phyloP scores from a whole-genome alignment of 2,888 invertebrate genomes.

The Philereme transversata region DNA sequence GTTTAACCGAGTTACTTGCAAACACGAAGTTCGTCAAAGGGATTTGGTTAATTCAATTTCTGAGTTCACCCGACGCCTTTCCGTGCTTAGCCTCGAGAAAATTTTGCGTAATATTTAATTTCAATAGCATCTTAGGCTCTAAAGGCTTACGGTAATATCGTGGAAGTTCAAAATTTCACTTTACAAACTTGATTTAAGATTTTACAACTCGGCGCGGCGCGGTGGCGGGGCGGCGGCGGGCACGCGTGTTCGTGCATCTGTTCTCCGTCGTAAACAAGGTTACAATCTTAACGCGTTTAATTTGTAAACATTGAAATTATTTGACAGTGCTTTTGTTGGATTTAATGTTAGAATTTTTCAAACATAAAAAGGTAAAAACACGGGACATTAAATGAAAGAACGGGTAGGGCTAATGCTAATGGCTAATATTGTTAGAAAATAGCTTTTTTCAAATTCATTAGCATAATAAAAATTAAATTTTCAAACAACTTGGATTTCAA shows the following conservation, averaged over 20 bases:
- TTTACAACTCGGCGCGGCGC: conserved; percentile 38
- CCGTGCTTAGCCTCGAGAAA: conserved; percentile 61
- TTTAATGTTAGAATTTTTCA: conserved; percentile 3
- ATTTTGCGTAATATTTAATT: conserved; percentile 69
- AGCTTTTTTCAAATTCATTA: too few relatives aligned
- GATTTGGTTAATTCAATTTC: conserved; percentile 73
- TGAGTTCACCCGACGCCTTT: conserved; percentile 65
- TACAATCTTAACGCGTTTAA: conserved; percentile 26
- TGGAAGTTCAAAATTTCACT: conserved; percentile 47
- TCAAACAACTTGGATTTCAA: too few relatives aligned
- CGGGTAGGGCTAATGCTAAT: too few relatives aligned
- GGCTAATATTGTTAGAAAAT: too few relatives aligned
- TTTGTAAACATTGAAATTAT: conserved; percentile 21
- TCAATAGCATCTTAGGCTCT: conserved; percentile 62
- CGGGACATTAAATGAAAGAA: too few relatives aligned
- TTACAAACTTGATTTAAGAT: conserved; percentile 51
- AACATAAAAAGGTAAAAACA: too few relatives aligned
- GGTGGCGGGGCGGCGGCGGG: conserved; percentile 10
- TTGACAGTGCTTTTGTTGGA: conserved; percentile 5
- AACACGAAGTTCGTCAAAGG: conserved; percentile 72
- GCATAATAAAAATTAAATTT: too few relatives aligned
- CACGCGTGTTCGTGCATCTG: conserved; percentile 39
- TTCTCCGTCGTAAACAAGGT: conserved; percentile 33
- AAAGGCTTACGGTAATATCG: conserved; percentile 57
- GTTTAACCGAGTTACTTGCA: conserved; percentile 60